Evolutionary conservation across 2,888 invertebrate species (phyloP).

Genomic region (Melitaea athalia): DNA sequence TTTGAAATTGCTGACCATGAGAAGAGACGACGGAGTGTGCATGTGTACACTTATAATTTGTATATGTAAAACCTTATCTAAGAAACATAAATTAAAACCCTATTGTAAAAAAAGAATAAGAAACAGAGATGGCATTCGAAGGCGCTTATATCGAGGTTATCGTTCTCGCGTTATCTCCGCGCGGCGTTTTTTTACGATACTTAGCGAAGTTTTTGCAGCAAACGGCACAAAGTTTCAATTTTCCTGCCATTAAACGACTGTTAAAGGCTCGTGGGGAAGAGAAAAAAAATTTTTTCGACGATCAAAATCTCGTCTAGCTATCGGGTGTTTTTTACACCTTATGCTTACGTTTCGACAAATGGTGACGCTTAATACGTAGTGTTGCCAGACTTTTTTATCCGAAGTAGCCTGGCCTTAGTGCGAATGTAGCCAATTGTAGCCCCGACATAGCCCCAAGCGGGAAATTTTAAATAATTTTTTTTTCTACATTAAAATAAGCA

Average conservation of each 20-base stretch:
- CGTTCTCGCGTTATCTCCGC: conserved; percentile 60
- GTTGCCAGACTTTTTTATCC: too few species aligned
- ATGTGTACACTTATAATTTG: too few species aligned
- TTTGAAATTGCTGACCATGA: too few species aligned
- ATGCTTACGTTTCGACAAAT: background rate
- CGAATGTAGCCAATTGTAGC: too few species aligned
- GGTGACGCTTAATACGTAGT: too few species aligned
- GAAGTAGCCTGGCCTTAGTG: too few species aligned
- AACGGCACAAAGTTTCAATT: conserved; percentile 70
- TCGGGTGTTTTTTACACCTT: conserved; percentile 44
- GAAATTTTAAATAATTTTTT: too few species aligned
- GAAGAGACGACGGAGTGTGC: too few species aligned
- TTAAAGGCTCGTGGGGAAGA: conserved; percentile 55
- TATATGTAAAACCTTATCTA: too few species aligned
- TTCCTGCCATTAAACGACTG: conserved; percentile 76
- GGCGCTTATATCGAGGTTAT: conserved; percentile 48
- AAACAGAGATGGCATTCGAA: conserved; percentile 4
- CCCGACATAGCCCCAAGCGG: too few species aligned
- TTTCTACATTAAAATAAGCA: too few species aligned
- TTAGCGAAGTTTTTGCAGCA: conserved; percentile 58
- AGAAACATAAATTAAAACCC: background rate
- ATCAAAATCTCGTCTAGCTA: conserved; percentile 68
- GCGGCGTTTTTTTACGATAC: conserved; percentile 65
- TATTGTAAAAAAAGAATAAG: background rate
- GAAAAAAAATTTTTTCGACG: conserved; percentile 49